Percentiles rank a stretch among this genome's conserved stretches.
Evolutionary conservation across 2,113 vertebrate species (phyloP).

Genomic region (Egretta garzetta): DNA sequence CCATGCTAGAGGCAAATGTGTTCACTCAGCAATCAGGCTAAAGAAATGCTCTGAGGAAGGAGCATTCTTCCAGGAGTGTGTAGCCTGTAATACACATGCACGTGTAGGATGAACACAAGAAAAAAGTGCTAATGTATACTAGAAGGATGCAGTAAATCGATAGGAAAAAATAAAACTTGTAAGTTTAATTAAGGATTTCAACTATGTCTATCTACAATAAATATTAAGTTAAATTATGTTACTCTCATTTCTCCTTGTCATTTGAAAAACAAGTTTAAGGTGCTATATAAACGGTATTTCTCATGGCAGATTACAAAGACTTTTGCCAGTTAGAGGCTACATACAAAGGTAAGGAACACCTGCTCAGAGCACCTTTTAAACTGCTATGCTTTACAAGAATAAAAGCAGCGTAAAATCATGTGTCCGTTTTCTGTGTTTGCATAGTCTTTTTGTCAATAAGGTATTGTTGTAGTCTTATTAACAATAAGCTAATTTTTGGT

Average conservation of each 20-base stretch:
- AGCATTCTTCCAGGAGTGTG: not conserved
- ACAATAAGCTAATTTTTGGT: not conserved
- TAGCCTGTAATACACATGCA: not conserved
- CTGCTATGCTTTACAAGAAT: accelerated
- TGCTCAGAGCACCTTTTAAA: not conserved
- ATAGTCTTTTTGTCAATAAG: not conserved
- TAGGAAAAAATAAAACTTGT: not conserved
- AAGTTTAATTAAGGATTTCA: not conserved
- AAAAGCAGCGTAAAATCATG: not conserved
- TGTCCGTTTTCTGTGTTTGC: not conserved
- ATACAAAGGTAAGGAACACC: not conserved
- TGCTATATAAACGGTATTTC: not conserved
- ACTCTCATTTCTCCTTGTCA: not conserved
- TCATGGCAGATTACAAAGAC: not conserved
- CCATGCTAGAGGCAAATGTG: not conserved
- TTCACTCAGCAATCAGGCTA: not conserved
- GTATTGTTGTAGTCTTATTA: not conserved
- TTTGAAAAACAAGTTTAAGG: not conserved
- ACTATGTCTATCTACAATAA: accelerated
- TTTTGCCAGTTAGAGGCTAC: not conserved
- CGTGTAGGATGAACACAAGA: accelerated
- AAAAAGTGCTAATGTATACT: not conserved
- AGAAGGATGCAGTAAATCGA: not conserved
- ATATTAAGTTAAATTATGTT: not conserved
- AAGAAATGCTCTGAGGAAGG: not conserved